Percentiles rank a stretch among this genome's conserved stretches.
phyloP scores from a whole-genome alignment of 1,140 invertebrate species.

The Potamilus streckersoni region DNA sequence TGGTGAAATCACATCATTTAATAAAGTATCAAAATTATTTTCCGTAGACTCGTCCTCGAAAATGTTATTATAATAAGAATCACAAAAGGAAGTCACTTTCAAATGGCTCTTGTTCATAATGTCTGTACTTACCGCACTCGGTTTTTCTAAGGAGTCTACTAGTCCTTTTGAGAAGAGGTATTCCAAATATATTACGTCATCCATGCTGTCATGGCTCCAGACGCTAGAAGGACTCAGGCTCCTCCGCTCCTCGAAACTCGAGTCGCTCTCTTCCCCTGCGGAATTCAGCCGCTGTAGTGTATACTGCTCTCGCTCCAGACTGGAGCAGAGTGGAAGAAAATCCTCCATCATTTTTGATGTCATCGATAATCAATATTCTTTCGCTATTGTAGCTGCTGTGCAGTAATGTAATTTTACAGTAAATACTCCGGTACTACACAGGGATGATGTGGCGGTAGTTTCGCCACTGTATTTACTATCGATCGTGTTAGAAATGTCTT shows the following conservation, averaged over 20 bases:
- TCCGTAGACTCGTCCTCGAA: slow-evolving; percentile 24
- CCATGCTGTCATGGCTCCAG: slow-evolving; percentile 55
- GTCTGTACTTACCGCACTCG: slow-evolving; percentile 31
- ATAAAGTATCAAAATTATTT: background rate
- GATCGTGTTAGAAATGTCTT: no score
- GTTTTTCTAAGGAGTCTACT: slow-evolving; percentile 51
- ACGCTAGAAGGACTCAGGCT: slow-evolving; percentile 37
- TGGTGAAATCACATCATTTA: slow-evolving; percentile 37
- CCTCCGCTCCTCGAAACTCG: slow-evolving; percentile 36
- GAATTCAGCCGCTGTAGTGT: slow-evolving; percentile 64
- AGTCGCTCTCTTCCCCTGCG: slow-evolving; percentile 54
- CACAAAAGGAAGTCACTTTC: slow-evolving; percentile 45
- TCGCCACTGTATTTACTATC: no score
- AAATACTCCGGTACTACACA: no score
- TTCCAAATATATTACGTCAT: slow-evolving; percentile 57
- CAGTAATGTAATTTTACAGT: no score
- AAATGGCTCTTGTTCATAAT: slow-evolving; percentile 32
- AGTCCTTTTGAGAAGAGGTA: slow-evolving; percentile 62
- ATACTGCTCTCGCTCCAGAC: slow-evolving; percentile 58
- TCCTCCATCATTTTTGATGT: slow-evolving; percentile 43
- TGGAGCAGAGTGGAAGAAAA: slow-evolving; percentile 56
- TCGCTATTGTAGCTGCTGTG: no score
- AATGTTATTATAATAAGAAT: slow-evolving; percentile 35
- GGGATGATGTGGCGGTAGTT: no score
- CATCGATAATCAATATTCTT: no score